Evolutionary conservation across 2,113 vertebrate species (phyloP).

Genomic region (Ameiurus melas): DNA sequence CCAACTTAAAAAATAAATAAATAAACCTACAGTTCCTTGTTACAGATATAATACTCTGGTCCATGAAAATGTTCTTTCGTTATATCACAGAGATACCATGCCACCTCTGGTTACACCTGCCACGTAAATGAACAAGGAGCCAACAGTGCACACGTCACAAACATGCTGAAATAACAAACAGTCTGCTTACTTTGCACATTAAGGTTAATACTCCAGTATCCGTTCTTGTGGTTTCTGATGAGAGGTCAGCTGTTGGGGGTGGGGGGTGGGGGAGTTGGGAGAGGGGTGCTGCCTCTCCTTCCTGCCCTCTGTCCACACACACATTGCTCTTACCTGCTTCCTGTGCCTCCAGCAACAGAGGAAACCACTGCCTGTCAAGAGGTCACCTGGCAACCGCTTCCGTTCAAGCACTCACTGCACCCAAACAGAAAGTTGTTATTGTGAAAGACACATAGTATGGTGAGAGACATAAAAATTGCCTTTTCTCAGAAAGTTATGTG

Average conservation of each 20-base stretch:
- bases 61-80: not conserved
- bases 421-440: conserved; percentile 21
- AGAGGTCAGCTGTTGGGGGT: conserved; percentile 14
- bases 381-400: conserved; percentile 52
- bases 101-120: conserved; percentile 17
- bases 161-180: conserved; percentile 33
- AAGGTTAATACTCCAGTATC: conserved; percentile 28
- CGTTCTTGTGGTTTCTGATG: conserved; percentile 26
- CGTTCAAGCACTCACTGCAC: not conserved
- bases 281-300: conserved; percentile 25
- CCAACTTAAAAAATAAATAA: not conserved
- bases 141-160: not conserved
- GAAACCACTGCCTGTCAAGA: conserved; percentile 46
- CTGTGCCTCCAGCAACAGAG: conserved; percentile 48
- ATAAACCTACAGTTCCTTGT: not conserved
- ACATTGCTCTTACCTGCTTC: conserved; percentile 49
- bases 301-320: conserved; percentile 33
- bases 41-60: not conserved
- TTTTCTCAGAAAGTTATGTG: not conserved
- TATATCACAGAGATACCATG: not conserved
- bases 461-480: conserved; percentile 1
- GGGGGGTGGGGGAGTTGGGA: not conserved
- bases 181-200: conserved; percentile 35
- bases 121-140: not conserved
- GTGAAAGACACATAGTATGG: not conserved